Evolutionary conservation across 2,888 invertebrate genomes (phyloP), one percentile per base, ranked within the genome.

Genomic region (Amiota minor): DNA sequence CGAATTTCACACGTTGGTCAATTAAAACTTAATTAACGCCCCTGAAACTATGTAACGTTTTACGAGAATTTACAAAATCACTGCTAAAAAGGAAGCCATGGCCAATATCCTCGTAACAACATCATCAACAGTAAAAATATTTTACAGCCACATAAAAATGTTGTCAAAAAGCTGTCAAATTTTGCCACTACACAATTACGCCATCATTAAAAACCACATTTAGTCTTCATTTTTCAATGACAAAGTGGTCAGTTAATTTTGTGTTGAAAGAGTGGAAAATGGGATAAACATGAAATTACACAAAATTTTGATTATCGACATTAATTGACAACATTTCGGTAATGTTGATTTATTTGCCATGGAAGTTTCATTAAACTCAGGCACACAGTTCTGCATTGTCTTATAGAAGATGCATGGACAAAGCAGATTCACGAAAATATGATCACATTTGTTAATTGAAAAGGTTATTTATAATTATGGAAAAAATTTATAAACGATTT

Each of bases 261-360:
- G 35, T 35, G 6, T 2, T 35, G 35, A 35, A 8, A 35, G 35
- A 35, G 6, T 35, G 35, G 6, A 35, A 35, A 35, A 6, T 35
- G 6, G 6, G 35, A 35, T 35, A 35, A 76, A 81, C 80, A 81
- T 81, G 81, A 86, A 83, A 84, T 86, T 86, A 83, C 76, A 35
- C 6, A 6, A n/a, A n/a, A n/a, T n/a, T n/a, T n/a, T n/a, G n/a
- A 77, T 73, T 82, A 86, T 83, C 86, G 81, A 74, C 83, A 80
- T 83, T 86, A 84, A 86, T 85, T 83, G 84, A 77, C 84, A 78
- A 77, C 35, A 35, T 35, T 35, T 4, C 23, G 23, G 3, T 2
- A 23, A 23, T 23, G 23, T 23, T 23, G 23, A 23, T 23, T 23
- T 23, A 23, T 23, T 23, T 23, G 23, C 23, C 23, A 35, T 6